Base-by-base conservation (phyloP, 2,113 vertebrate genomes). In the Cephalophus harveyi region DNA sequence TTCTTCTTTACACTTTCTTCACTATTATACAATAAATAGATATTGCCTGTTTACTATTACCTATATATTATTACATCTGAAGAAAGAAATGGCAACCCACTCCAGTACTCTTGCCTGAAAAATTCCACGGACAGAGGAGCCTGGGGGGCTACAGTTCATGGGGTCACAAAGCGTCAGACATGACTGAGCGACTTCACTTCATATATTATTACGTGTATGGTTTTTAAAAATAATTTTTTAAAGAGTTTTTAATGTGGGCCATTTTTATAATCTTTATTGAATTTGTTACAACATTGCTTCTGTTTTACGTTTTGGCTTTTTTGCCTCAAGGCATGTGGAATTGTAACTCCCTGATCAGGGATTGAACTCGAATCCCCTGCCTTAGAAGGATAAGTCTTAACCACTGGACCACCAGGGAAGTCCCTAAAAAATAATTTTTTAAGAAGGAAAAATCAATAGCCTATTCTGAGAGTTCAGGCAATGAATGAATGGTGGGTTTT, bases 1-100 rank as follows among this genome's bases (percentile, higher is more conserved):
- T 97, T 93, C 89, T 89, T 95, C 84, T 59, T 94, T 89, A 88
- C n/a, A 78, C 21, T 60, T 87, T 84, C 52, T 60, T 95, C 54
- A 59, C 89, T 95, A 64, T 89, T 88, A 94, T 87, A 93, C 27
- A 11, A 95, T 60, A 93, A 91, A 91, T 78, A 64, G 25, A 59
- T 30, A 79, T 83, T 87, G 67, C n/a, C 60, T 64, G 3, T 30
- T 57, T n/a, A 79, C 67, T 87, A 87, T n/a, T 81, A 81, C 40
- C 76, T 84, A 84, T 43, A 46, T 30, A 71, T 84, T 91, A 79
- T n/a, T 84, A 84, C 27, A 60, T 81, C 83, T 43, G 74, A 52
- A 82, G 91, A 74, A 74, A 36, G 67, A 74, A 74, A 74, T 23
- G 36, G 67, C 10, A 40, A 74, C 67, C 67, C 5, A 74, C n/a